Evolutionary conservation across 2,888 invertebrate species (phyloP).

Genomic region (Acrobasis repandana): DNA sequence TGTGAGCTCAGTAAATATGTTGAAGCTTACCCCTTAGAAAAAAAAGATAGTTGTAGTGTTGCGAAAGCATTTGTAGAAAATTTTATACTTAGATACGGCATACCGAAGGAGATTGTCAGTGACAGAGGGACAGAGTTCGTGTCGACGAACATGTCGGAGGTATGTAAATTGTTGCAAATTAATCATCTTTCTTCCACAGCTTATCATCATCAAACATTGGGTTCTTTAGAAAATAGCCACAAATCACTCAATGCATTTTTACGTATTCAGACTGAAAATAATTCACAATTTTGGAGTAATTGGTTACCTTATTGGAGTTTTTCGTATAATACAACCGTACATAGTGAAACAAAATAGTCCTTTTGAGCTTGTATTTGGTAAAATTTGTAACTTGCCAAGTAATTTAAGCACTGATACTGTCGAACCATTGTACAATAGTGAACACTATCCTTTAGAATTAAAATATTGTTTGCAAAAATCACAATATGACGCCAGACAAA

Average conservation of each 20-base stretch:
- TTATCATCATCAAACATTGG: constrained; percentile 29
- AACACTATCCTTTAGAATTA: too few relatives aligned
- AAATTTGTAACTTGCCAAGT: too few relatives aligned
- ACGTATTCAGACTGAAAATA: constrained; percentile 10
- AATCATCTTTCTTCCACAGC: constrained; percentile 31
- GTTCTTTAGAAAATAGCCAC: constrained; percentile 19
- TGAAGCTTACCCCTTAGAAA: constrained; percentile 28
- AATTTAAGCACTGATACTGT: too few relatives aligned
- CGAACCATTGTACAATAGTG: too few relatives aligned
- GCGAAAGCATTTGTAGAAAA: constrained; percentile 30
- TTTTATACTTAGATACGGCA: constrained; percentile 31
- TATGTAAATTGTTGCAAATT: constrained; percentile 34
- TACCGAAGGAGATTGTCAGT: constrained; percentile 30
- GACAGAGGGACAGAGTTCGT: constrained; percentile 31
- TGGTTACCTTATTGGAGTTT: constrained; percentile 29
- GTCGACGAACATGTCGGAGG: constrained; percentile 26
- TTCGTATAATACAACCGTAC: constrained; percentile 26
- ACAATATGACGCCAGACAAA: too few relatives aligned
- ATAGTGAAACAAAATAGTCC: too few relatives aligned
- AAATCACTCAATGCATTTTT: constrained; percentile 11
- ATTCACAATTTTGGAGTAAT: constrained; percentile 3
- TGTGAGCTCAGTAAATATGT: constrained; percentile 30
- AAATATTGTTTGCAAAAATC: too few relatives aligned
- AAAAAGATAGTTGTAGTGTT: constrained; percentile 26
- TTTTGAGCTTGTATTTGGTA: too few relatives aligned